Conservation (phyloP, 2,888 invertebrate genomes). For the Athalia circularis region DNA sequence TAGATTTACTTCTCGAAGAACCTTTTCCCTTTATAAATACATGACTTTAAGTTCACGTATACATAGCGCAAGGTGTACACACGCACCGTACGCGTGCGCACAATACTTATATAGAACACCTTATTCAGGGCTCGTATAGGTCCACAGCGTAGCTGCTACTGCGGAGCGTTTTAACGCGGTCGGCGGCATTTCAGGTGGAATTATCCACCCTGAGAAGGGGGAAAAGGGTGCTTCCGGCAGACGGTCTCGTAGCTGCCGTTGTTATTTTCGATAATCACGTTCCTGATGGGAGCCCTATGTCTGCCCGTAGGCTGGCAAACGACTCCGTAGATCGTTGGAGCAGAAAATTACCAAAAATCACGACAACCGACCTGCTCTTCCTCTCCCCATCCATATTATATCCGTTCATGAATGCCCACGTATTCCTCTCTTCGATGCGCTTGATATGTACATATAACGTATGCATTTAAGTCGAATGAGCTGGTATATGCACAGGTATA, state of each 20-base stretch:
- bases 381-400: background rate
- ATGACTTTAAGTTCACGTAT: no score
- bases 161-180: slow-evolving; percentile 9
- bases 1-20: no score
- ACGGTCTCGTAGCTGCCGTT: slow-evolving; percentile 29
- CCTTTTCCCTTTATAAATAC: no score
- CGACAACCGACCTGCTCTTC: background rate
- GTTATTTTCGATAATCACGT: slow-evolving; percentile 45
- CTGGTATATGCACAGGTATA: background rate
- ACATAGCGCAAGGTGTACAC: no score
- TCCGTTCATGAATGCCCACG: slow-evolving; percentile 12
- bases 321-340: slow-evolving; percentile 38
- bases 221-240: slow-evolving; percentile 33
- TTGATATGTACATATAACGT: background rate
- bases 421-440: background rate
- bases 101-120: no score
- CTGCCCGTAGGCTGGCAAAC: slow-evolving; percentile 38
- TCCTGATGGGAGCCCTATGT: slow-evolving; percentile 35
- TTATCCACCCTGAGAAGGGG: slow-evolving; percentile 20
- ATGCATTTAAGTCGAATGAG: background rate
- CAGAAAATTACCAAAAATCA: slow-evolving; percentile 42
- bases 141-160: background rate
- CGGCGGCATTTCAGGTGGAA: slow-evolving; percentile 38
- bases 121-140: background rate
- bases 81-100: no score